phyloP scores from a whole-genome alignment of 2,888 invertebrate species.

The Perdita meconis region DNA sequence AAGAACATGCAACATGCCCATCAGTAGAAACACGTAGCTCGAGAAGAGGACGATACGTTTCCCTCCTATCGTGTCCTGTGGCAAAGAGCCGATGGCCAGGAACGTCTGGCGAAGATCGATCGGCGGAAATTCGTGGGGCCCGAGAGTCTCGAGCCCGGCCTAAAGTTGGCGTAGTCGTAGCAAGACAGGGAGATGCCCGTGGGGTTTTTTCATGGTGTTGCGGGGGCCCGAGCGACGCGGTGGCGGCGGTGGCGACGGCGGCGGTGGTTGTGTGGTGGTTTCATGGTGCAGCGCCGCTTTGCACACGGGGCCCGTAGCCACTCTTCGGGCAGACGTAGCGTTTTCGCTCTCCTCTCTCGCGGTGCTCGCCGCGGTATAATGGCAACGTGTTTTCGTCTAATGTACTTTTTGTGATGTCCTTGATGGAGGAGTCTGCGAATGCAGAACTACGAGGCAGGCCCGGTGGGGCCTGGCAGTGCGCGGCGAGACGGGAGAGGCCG shows the following conservation, averaged over 20 bases:
- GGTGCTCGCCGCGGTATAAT: constrained; percentile 79
- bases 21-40: not conserved
- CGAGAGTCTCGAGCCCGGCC: constrained; percentile 67
- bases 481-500: constrained; percentile 54
- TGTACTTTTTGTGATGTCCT: constrained; percentile 84
- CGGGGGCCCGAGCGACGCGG: constrained; percentile 66
- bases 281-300: constrained; percentile 52
- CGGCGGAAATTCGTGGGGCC: not conserved
- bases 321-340: constrained; percentile 70
- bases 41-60: not conserved
- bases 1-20: not conserved
- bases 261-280: constrained; percentile 50
- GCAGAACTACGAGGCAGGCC: constrained; percentile 82
- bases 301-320: constrained; percentile 50
- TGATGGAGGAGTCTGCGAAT: constrained; percentile 84
- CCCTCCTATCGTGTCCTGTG: not conserved
- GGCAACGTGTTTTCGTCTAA: constrained; percentile 84
- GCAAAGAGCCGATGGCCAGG: not conserved
- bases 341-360: constrained; percentile 70
- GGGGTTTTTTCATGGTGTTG: constrained; percentile 70
- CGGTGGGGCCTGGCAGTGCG: constrained; percentile 66
- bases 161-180: constrained; percentile 70
- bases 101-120: not conserved
- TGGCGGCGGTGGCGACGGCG: no score
- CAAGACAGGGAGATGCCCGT: constrained; percentile 66